These are phyloP conservation scores for Xerus rutilus DNA, from an alignment of 2,797 vertebrate species.

Conservation along the genomic window DNA sequence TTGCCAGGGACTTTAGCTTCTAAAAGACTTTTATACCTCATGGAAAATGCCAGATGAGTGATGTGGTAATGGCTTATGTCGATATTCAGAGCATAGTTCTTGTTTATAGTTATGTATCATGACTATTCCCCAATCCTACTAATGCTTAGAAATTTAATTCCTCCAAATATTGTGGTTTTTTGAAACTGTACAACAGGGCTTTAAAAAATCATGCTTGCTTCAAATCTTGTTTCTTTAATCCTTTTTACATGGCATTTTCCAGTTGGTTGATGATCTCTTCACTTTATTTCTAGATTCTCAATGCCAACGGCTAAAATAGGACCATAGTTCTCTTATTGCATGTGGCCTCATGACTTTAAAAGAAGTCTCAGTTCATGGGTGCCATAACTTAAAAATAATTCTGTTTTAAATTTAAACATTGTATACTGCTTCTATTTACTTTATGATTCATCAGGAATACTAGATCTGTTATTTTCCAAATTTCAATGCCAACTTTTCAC, in stretches of 20 bases:
- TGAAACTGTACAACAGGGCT: neutral
- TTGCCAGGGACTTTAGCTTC: neutral
- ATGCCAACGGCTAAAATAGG: neutral
- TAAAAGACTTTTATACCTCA: neutral
- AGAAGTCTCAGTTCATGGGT: neutral
- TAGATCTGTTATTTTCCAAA: slow-evolving; percentile 14
- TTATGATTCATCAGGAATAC: slow-evolving; percentile 19
- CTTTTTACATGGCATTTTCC: neutral
- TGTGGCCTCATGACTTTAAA: too few relatives aligned
- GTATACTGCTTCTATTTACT: neutral
- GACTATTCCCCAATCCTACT: neutral
- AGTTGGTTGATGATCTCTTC: neutral
- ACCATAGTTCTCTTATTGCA: neutral
- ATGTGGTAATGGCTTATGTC: neutral
- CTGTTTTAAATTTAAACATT: slow-evolving; percentile 36
- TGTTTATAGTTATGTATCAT: neutral
- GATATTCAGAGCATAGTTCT: neutral
- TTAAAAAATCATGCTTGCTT: neutral
- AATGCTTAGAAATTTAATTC: neutral
- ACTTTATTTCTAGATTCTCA: neutral
- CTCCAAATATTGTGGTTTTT: neutral
- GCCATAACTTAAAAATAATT: neutral
- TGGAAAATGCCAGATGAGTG: neutral
- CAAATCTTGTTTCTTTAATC: neutral
- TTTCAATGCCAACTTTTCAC: slow-evolving; percentile 16